A percentile compares a stretch with the other conserved stretches of the same genome.
Evolutionary conservation across 2,797 vertebrate species (phyloP).

Genomic region (Manis pentadactyla): DNA sequence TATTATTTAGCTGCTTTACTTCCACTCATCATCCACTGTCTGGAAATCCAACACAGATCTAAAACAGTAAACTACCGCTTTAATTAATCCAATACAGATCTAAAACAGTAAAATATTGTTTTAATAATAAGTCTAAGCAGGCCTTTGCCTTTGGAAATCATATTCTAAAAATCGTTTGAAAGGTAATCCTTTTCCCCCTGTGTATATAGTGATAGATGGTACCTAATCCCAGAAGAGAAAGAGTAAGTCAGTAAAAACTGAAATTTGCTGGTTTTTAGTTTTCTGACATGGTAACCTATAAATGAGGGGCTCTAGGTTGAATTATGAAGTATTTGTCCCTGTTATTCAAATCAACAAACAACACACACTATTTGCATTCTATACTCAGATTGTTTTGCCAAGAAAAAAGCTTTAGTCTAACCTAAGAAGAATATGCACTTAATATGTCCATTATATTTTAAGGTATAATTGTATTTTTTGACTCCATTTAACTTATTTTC

Average conservation of each 20-base stretch:
- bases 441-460: not conserved
- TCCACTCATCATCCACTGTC: not conserved
- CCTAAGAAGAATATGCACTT: not conserved
- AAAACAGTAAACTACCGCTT: not conserved
- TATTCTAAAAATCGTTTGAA: constrained; percentile 9
- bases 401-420: not conserved
- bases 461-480: not conserved
- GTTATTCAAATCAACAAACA: not conserved
- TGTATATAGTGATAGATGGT: not conserved
- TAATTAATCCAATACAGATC: not conserved
- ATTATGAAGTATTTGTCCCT: not conserved
- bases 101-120: not conserved
- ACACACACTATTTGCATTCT: not conserved
- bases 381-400: not conserved
- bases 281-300: not conserved
- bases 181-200: not conserved
- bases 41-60: not conserved
- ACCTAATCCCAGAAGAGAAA: not conserved
- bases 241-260: not conserved
- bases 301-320: not conserved
- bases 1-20: not conserved
- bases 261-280: not conserved
- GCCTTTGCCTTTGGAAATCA: not conserved
- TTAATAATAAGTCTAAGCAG: not conserved
- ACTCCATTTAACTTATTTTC: constrained; percentile 1